phyloP scores from a whole-genome alignment of 1,140 invertebrate species.

The Dryas iulia region DNA sequence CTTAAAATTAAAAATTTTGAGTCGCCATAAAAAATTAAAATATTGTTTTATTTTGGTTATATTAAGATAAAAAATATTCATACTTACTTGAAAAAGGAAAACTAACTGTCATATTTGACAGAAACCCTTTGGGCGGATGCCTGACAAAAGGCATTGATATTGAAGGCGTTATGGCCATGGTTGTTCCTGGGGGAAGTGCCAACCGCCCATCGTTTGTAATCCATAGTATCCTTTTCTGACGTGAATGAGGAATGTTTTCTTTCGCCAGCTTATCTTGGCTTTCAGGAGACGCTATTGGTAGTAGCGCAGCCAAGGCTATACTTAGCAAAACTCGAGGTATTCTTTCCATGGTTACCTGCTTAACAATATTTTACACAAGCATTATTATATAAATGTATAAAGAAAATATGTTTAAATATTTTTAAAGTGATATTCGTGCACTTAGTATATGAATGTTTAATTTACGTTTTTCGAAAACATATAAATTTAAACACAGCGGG shows the following conservation, averaged over 20 bases:
- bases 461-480: too few relatives aligned
- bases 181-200: constrained; percentile 89
- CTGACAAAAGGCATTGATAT: constrained; percentile 90
- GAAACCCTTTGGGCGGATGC: constrained; percentile 91
- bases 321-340: constrained; percentile 66
- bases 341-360: constrained; percentile 60
- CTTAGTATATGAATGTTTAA: too few relatives aligned
- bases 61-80: not conserved
- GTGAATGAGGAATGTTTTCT: constrained; percentile 82
- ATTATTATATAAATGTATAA: not conserved
- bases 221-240: constrained; percentile 90
- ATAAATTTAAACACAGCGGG: too few relatives aligned
- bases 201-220: constrained; percentile 90
- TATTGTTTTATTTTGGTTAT: not conserved
- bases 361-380: not conserved
- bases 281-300: constrained; percentile 60
- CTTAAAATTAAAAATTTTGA: too few relatives aligned
- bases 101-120: constrained; percentile 91
- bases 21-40: too few relatives aligned
- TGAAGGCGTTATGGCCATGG: constrained; percentile 89
- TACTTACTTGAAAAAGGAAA: constrained; percentile 92
- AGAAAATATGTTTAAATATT: too few relatives aligned
- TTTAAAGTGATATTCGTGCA: too few relatives aligned
- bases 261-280: constrained; percentile 51
- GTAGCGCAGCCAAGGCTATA: constrained; percentile 64